Evolutionary conservation across 2,888 invertebrate genomes (phyloP).

Genomic region (Diachrysia chrysitis): DNA sequence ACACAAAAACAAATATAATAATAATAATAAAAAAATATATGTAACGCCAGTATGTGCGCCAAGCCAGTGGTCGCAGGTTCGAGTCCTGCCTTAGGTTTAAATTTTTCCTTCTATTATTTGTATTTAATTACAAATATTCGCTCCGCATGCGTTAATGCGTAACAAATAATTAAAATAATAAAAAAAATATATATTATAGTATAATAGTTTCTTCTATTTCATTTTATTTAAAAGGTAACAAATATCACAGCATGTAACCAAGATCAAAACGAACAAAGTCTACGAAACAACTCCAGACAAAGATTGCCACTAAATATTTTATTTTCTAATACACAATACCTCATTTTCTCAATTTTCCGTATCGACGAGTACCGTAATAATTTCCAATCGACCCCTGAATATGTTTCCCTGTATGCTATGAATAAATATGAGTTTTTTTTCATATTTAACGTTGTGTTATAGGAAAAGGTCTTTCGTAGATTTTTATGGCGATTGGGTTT

Average conservation of each 20-base stretch:
- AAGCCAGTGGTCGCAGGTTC: too few species aligned
- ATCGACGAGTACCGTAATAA: conserved; percentile 47
- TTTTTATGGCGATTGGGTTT: conserved; percentile 30
- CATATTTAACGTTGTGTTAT: conserved; percentile 47
- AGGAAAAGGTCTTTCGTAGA: conserved; percentile 28
- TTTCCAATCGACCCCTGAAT: conserved; percentile 54
- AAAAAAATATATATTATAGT: too few species aligned
- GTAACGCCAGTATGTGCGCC: too few species aligned
- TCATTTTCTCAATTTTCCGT: conserved; percentile 13
- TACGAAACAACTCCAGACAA: conserved; percentile 17
- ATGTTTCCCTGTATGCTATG: conserved; percentile 48
- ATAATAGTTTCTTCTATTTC: too few species aligned
- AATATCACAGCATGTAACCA: not conserved
- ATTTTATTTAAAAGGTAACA: too few species aligned
- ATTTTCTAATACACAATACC: conserved; percentile 51
- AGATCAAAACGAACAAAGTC: not conserved
- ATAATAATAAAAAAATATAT: too few species aligned
- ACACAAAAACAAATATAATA: too few species aligned
- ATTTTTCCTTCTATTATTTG: too few species aligned
- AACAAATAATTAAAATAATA: too few species aligned
- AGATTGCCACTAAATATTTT: conserved; percentile 52
- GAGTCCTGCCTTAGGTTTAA: too few species aligned
- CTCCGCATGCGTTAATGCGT: too few species aligned
- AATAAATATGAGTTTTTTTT: conserved; percentile 52
- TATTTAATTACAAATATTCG: too few species aligned